phyloP scores from a whole-genome alignment of 2,888 invertebrate genomes.

The Pristionchus arcanus region DNA sequence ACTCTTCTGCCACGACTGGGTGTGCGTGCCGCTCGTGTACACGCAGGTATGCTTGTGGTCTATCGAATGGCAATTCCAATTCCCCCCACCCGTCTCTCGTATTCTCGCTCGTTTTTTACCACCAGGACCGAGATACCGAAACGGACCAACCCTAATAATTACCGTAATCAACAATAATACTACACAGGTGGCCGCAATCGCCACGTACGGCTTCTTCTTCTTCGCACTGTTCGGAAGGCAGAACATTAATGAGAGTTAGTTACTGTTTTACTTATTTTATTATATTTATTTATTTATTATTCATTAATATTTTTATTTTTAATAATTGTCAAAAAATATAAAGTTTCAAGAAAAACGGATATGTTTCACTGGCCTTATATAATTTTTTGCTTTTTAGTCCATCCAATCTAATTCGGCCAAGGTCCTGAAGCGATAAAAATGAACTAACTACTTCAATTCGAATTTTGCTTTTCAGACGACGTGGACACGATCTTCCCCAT shows the following conservation, averaged over 20 bases:
- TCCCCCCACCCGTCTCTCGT: too few relatives aligned
- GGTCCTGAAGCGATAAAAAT: too few relatives aligned
- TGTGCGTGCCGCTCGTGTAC: slow-evolving; percentile 72
- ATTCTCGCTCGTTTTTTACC: too few relatives aligned
- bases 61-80: too few relatives aligned
- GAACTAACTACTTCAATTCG: too few relatives aligned
- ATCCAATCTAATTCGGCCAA: too few relatives aligned
- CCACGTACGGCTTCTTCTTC: slow-evolving; percentile 80
- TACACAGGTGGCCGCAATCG: slow-evolving; percentile 79
- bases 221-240: slow-evolving; percentile 80
- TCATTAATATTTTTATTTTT: too few relatives aligned
- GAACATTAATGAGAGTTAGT: slow-evolving; percentile 52
- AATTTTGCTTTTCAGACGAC: slow-evolving; percentile 15
- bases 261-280: too few relatives aligned
- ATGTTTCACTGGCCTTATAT: neutral
- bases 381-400: neutral
- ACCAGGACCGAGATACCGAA: too few relatives aligned
- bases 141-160: too few relatives aligned
- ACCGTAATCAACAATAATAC: neutral
- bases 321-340: too few relatives aligned
- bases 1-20: slow-evolving; percentile 72
- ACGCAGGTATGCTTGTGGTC: slow-evolving; percentile 70
- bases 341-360: neutral
- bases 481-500: slow-evolving; percentile 67
- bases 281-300: neutral